Evolutionary conservation across 2,888 invertebrate genomes (phyloP).

Genomic region (Fabriciana adippe): DNA sequence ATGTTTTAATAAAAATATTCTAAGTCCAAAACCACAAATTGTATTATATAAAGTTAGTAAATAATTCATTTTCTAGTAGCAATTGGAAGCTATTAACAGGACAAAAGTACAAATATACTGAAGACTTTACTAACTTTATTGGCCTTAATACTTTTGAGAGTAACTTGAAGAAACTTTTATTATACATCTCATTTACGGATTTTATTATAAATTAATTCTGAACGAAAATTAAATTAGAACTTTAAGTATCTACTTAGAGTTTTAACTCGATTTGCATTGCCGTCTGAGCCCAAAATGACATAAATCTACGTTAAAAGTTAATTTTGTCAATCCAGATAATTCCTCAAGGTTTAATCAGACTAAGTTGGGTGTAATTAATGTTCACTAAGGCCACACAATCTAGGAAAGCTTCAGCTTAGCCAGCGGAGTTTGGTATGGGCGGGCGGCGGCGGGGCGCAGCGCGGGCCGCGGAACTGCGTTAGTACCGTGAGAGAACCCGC

Average conservation of each 20-base stretch:
- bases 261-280: slow-evolving; percentile 41
- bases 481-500: slow-evolving; percentile 66
- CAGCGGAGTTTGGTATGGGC: slow-evolving; percentile 61
- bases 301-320: slow-evolving; percentile 82
- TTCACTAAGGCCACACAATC: slow-evolving; percentile 81
- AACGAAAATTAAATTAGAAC: slow-evolving; percentile 35
- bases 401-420: slow-evolving; percentile 77
- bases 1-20: not conserved
- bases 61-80: too few species aligned
- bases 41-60: too few species aligned
- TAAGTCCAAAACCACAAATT: not conserved
- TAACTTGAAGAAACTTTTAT: slow-evolving; percentile 21
- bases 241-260: slow-evolving; percentile 37
- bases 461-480: slow-evolving; percentile 49
- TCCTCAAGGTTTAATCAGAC: slow-evolving; percentile 82
- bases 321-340: slow-evolving; percentile 82
- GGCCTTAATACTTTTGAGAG: slow-evolving; percentile 9
- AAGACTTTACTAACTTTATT: not conserved
- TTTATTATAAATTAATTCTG: slow-evolving; percentile 22
- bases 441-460: slow-evolving; percentile 44
- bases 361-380: slow-evolving; percentile 82
- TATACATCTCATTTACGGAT: slow-evolving; percentile 11
- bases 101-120: too few species aligned
- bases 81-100: too few species aligned
- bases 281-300: slow-evolving; percentile 56